Evolutionary conservation across 2,113 vertebrate species (phyloP).

Genomic region (Cephalophus harveyi): DNA sequence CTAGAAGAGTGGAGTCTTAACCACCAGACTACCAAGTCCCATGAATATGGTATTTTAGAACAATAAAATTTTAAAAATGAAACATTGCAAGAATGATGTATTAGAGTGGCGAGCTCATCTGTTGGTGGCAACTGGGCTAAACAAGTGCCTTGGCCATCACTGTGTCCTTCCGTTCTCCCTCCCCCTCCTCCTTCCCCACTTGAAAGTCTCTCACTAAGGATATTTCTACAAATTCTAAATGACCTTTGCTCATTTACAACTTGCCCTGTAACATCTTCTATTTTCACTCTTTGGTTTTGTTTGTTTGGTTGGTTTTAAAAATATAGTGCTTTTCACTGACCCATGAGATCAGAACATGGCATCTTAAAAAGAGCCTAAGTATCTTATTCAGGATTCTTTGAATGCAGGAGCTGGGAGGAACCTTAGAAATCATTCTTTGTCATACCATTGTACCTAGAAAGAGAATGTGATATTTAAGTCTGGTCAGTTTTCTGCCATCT

Average conservation of each 20-base stretch:
- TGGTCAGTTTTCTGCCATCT: background rate
- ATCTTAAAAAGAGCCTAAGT: background rate
- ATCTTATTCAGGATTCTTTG: background rate
- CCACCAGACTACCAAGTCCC: background rate
- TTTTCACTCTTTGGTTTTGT: constrained; percentile 1
- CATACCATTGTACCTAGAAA: background rate
- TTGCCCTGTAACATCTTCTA: background rate
- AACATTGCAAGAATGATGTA: background rate
- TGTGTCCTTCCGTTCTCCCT: background rate
- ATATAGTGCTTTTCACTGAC: background rate
- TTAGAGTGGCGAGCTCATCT: background rate
- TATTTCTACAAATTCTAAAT: background rate
- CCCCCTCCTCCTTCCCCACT: background rate
- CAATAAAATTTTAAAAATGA: background rate
- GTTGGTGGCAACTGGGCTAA: background rate
- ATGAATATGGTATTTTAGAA: background rate
- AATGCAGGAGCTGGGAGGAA: background rate
- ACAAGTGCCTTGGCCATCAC: background rate
- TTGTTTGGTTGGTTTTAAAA: background rate
- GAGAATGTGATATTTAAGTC: background rate
- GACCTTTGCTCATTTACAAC: background rate
- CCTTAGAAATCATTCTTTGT: constrained; percentile 4
- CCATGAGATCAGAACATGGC: background rate
- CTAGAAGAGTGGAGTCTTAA: background rate
- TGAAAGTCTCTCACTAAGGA: background rate